Evolutionary conservation across 2,888 invertebrate species (phyloP).

Genomic region (Entomobrya multifasciata): DNA sequence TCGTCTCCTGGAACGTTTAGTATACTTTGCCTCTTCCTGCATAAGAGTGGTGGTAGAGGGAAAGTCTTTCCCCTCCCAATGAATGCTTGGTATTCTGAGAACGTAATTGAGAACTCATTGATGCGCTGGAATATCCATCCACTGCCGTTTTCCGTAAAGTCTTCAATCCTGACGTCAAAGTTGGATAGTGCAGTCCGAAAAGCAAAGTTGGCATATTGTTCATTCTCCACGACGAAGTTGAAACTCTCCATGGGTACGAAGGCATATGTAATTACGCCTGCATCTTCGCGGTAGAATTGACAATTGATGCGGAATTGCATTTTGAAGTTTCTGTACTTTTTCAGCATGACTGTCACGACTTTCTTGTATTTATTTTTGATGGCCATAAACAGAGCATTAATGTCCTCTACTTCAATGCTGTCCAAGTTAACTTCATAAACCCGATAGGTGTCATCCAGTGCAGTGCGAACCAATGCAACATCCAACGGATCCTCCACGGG

Average conservation of each 20-base stretch:
- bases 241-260: not conserved
- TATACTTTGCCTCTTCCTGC: not conserved
- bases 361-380: not conserved
- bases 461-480: not conserved
- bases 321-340: not conserved
- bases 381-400: not conserved
- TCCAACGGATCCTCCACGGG: not conserved
- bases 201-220: not conserved
- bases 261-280: not conserved
- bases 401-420: not conserved
- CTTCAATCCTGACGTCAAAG: not conserved
- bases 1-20: conserved; percentile 11
- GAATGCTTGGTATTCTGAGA: not conserved
- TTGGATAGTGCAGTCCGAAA: not conserved
- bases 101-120: not conserved
- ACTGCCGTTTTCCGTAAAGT: not conserved
- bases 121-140: not conserved
- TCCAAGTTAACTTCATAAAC: not conserved
- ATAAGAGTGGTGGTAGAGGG: not conserved
- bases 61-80: not conserved
- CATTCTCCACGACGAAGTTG: not conserved
- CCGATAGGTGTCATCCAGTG: not conserved
- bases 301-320: not conserved
- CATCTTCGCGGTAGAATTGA: not conserved
- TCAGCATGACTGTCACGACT: not conserved